Conservation (phyloP, 2,113 vertebrate species). For the Struthio camelus region DNA sequence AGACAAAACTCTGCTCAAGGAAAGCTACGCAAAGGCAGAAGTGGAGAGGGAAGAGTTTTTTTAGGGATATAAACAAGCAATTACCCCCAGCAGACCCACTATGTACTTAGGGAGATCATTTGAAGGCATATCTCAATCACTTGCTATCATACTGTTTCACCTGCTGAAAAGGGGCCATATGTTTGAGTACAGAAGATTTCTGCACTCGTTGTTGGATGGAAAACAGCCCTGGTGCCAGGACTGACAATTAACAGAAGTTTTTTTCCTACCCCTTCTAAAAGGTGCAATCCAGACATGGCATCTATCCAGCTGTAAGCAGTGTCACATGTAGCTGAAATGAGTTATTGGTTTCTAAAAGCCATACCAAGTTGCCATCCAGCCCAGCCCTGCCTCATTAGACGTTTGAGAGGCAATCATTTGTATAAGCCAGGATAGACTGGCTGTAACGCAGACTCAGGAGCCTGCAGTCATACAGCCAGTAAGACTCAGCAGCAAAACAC, state of each 20-base stretch:
- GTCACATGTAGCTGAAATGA: slow-evolving; percentile 34
- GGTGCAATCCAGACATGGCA: neutral
- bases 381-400: neutral
- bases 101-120: neutral
- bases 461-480: neutral
- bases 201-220: neutral
- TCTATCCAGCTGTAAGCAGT: neutral
- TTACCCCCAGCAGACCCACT: neutral
- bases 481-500: neutral
- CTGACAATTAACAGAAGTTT: neutral
- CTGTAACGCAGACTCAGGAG: slow-evolving; percentile 6
- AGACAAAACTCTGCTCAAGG: neutral
- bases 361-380: neutral
- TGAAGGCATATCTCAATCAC: neutral
- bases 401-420: neutral
- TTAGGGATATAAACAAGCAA: neutral
- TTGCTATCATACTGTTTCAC: neutral
- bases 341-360: slow-evolving; percentile 49
- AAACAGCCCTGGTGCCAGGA: neutral
- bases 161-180: neutral
- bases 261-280: neutral
- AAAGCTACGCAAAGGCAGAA: neutral
- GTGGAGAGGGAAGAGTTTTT: neutral
- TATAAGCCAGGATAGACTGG: slow-evolving; percentile 1
- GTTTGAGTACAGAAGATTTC: neutral